Conservation (phyloP, 2,797 vertebrate species). For the Orestias chungarensis region DNA sequence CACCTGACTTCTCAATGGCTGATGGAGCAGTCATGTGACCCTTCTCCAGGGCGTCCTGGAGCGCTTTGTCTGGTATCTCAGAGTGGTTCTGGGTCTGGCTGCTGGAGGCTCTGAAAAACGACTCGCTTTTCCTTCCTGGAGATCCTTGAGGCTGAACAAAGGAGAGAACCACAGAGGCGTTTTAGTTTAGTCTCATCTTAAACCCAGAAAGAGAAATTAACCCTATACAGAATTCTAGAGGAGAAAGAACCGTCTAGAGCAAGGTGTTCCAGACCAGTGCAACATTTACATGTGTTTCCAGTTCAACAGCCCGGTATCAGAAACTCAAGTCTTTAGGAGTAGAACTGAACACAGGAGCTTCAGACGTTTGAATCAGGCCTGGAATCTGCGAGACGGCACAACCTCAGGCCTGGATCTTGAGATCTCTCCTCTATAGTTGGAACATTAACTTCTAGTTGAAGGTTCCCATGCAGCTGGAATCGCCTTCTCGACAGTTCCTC, state of each 20-base stretch:
- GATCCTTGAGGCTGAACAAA: constrained; percentile 58
- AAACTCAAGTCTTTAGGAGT: too few species aligned
- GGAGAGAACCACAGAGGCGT: neutral
- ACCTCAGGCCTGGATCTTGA: neutral
- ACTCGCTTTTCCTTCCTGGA: constrained; percentile 78
- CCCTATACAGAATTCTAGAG: neutral
- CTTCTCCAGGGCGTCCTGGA: constrained; percentile 85
- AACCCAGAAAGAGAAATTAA: neutral
- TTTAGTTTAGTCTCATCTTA: neutral
- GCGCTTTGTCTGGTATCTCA: constrained; percentile 73
- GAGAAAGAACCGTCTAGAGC: too few species aligned
- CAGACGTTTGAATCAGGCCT: too few species aligned
- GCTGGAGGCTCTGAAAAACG: constrained; percentile 79
- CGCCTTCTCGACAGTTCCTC: too few species aligned
- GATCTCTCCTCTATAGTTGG: too few species aligned
- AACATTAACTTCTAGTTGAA: too few species aligned
- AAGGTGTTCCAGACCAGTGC: too few species aligned
- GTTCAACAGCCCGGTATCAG: too few species aligned
- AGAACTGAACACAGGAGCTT: too few species aligned
- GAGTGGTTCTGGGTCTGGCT: constrained; percentile 83
- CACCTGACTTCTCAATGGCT: constrained; percentile 56
- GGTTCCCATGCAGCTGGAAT: too few species aligned
- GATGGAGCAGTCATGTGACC: constrained; percentile 78
- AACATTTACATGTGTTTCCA: too few species aligned
- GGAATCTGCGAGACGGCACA: neutral